Evolutionary conservation across 2,888 invertebrate species (phyloP).

Genomic region (Cephus pygmeus): DNA sequence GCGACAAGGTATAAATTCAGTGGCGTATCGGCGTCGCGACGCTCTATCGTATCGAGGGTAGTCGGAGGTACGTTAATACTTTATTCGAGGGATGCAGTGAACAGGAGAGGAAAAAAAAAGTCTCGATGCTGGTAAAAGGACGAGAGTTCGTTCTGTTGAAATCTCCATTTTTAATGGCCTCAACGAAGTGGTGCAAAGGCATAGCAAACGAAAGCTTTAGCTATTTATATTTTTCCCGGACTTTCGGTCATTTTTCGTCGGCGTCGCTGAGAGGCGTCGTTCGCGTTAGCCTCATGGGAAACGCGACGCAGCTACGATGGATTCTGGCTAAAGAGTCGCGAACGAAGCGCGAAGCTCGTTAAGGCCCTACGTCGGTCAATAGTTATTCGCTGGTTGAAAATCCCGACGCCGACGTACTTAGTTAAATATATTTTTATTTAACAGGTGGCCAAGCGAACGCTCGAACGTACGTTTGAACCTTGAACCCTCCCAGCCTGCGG

Average conservation of each 20-base stretch:
- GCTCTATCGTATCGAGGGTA: no score
- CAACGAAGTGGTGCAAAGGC: background rate
- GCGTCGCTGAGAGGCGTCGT: background rate
- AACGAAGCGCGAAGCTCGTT: constrained; percentile 32
- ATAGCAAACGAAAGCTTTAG: background rate
- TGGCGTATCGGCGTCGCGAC: no score
- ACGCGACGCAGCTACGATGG: constrained; percentile 1
- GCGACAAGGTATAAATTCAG: no score
- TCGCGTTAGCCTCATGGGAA: background rate
- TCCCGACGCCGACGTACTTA: constrained; percentile 7
- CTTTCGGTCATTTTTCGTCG: background rate
- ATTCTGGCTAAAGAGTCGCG: constrained; percentile 29
- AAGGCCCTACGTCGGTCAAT: constrained; percentile 42
- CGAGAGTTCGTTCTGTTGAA: background rate
- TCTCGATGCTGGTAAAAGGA: background rate
- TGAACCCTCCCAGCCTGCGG: constrained; percentile 25
- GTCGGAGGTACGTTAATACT: no score
- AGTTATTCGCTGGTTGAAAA: constrained; percentile 27
- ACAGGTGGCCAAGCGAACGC: constrained; percentile 38
- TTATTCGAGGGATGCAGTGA: no score
- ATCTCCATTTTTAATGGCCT: constrained; percentile 2
- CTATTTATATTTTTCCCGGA: background rate
- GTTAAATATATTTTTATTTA: constrained; percentile 50
- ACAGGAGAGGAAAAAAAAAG: no score
- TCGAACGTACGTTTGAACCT: constrained; percentile 39